Evolutionary conservation across 2,113 vertebrate genomes (phyloP).

Genomic region (Pelodiscus sinensis): DNA sequence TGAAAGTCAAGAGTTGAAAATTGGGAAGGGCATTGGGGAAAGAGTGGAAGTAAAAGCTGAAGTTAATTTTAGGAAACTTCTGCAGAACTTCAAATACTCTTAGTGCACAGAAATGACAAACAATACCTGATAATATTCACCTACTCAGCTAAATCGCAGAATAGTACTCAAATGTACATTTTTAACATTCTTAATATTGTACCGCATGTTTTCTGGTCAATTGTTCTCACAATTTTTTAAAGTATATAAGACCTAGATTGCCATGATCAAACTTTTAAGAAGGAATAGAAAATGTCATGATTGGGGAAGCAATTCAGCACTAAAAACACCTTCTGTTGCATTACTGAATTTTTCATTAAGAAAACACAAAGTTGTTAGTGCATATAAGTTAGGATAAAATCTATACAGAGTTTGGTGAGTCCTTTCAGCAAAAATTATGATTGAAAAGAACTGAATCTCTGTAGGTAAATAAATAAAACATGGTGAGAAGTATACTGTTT

Average conservation of each 20-base stretch:
- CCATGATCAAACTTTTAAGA: constrained; percentile 46
- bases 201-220: constrained; percentile 2
- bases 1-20: constrained; percentile 78
- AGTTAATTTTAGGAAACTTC: constrained; percentile 85
- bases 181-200: constrained; percentile 56
- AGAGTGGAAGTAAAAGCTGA: constrained; percentile 87
- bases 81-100: constrained; percentile 76
- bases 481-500: constrained; percentile 87
- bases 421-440: constrained; percentile 7
- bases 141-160: constrained; percentile 66
- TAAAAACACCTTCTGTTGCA: constrained; percentile 54
- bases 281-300: constrained; percentile 13
- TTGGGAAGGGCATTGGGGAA: constrained; percentile 54
- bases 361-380: not conserved
- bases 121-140: constrained; percentile 72
- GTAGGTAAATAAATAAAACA: constrained; percentile 84
- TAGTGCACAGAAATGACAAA: constrained; percentile 69
- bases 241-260: not conserved
- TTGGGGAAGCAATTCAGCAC: constrained; percentile 37
- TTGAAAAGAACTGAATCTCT: constrained; percentile 38
- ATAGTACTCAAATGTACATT: constrained; percentile 27
- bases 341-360: not conserved
- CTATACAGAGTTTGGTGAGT: not conserved
- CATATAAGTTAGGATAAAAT: not conserved
- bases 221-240: constrained; percentile 10